Evolutionary conservation across 53 echinoderm and acorn worm species (phyloP).

Genomic region (Holothuria leucospilota): DNA sequence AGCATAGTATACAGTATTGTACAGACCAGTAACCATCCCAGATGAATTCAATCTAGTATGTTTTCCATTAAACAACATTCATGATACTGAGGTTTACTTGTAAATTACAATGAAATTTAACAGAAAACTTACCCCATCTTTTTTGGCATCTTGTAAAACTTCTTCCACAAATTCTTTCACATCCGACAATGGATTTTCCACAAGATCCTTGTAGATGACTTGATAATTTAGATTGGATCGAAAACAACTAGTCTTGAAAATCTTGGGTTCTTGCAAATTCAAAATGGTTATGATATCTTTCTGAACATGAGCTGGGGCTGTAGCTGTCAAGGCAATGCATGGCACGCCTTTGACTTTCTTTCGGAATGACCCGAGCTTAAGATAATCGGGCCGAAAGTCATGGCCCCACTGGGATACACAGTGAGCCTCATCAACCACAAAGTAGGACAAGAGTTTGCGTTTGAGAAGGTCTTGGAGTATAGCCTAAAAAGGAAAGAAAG

Average conservation of each 20-base stretch:
- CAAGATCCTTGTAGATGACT: slow-evolving; percentile 86
- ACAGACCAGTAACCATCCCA: too few relatives aligned
- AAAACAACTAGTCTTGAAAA: slow-evolving; percentile 91
- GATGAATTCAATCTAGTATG: not conserved
- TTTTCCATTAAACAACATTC: not conserved
- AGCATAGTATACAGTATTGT: too few relatives aligned
- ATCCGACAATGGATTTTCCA: slow-evolving; percentile 81
- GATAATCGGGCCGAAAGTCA: slow-evolving; percentile 95
- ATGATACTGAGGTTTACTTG: not conserved
- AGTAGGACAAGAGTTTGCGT: slow-evolving; percentile 65
- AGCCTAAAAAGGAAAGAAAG: not conserved
- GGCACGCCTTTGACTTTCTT: slow-evolving; percentile 63
- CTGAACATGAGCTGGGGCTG: slow-evolving; percentile 81
- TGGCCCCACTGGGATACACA: slow-evolving; percentile 99
- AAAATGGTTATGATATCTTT: slow-evolving; percentile 76
- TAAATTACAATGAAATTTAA: not conserved
- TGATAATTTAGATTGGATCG: slow-evolving; percentile 89
- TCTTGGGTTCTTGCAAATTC: slow-evolving; percentile 61
- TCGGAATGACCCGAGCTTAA: slow-evolving; percentile 82
- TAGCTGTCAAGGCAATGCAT: slow-evolving; percentile 92
- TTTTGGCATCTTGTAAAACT: slow-evolving; percentile 68
- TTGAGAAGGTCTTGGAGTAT: slow-evolving; percentile 66
- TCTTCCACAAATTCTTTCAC: slow-evolving; percentile 79
- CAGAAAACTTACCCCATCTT: slow-evolving; percentile 62
- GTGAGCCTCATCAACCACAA: slow-evolving; percentile 96